These are phyloP conservation scores for Vulpes vulpes DNA, from an alignment of 2,113 vertebrate species.

Conservation along the genomic window DNA sequence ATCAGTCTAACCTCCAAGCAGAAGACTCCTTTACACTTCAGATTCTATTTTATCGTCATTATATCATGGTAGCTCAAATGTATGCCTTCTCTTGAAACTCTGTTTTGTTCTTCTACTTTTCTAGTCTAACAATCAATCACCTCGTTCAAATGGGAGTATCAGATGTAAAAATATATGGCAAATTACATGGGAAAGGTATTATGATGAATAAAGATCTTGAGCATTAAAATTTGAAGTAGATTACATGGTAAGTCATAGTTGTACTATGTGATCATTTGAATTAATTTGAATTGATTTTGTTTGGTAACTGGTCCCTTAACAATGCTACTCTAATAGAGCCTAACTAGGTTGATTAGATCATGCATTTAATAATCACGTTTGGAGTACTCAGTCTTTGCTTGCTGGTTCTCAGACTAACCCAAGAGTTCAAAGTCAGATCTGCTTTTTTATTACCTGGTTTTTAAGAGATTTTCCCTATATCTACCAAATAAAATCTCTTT, in stretches of 20 bases:
- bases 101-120: not conserved
- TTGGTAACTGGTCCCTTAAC: not conserved
- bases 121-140: not conserved
- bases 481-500: conserved; percentile 11
- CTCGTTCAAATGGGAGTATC: not conserved
- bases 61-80: not conserved
- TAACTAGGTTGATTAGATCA: not conserved
- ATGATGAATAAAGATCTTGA: not conserved
- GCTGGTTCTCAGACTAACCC: not conserved
- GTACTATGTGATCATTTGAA: not conserved
- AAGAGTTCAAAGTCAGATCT: not conserved
- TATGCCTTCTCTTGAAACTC: not conserved
- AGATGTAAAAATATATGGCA: not conserved
- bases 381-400: not conserved
- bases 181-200: not conserved
- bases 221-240: not conserved
- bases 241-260: not conserved
- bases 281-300: not conserved
- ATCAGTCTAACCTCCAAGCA: not conserved
- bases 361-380: not conserved
- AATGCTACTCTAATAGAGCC: not conserved
- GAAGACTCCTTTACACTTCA: not conserved
- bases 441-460: not conserved
- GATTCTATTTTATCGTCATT: not conserved
- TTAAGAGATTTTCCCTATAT: not conserved